Evolutionary conservation across 2,888 invertebrate genomes (phyloP).

Genomic region (Cephonodes hylas): DNA sequence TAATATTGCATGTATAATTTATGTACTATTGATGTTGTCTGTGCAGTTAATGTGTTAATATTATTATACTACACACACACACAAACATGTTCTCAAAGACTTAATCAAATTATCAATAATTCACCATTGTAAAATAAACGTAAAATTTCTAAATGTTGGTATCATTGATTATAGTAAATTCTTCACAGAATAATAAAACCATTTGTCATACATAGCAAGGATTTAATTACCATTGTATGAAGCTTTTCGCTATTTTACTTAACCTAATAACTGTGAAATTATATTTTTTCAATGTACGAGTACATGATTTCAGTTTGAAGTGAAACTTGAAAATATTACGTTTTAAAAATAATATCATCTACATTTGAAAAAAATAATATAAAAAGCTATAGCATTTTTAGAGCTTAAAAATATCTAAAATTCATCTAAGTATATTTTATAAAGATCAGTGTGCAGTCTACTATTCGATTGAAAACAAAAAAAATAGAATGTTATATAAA

Average conservation of each 20-base stretch:
- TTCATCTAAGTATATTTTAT: too few relatives aligned
- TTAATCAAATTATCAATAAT: too few relatives aligned
- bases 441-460: too few relatives aligned
- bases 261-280: too few relatives aligned
- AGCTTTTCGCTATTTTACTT: too few relatives aligned
- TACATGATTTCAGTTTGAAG: too few relatives aligned
- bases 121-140: background rate
- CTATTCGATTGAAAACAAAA: too few relatives aligned
- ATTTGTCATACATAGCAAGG: too few relatives aligned
- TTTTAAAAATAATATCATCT: background rate
- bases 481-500: background rate
- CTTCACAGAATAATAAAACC: background rate
- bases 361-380: background rate
- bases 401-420: background rate
- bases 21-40: constrained; percentile 24
- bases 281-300: too few relatives aligned
- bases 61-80: background rate
- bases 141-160: background rate
- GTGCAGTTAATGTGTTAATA: constrained; percentile 14
- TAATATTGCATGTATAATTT: constrained; percentile 10
- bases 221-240: too few relatives aligned
- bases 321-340: background rate
- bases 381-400: too few relatives aligned
- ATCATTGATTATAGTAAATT: background rate
- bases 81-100: background rate